Evolutionary conservation across 2,113 vertebrate genomes (phyloP).

Genomic region (Polypterus bichir): DNA sequence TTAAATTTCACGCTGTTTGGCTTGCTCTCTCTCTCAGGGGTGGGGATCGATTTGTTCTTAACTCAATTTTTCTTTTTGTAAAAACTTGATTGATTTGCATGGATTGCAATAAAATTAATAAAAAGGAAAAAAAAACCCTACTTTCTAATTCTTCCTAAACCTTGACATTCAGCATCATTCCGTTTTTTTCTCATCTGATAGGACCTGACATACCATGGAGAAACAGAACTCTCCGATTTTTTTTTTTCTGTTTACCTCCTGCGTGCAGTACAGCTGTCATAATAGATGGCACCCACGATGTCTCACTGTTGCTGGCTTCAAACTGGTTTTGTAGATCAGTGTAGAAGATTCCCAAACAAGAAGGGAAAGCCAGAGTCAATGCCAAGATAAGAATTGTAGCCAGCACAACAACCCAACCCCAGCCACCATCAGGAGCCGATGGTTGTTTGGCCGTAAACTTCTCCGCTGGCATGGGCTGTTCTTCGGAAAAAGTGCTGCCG

Average conservation of each 20-base stretch:
- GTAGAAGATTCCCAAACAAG: conserved; percentile 76
- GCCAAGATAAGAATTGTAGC: conserved; percentile 61
- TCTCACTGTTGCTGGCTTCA: conserved; percentile 72
- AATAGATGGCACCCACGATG: conserved; percentile 86
- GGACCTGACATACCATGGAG: too few species aligned
- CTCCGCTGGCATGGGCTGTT: background rate
- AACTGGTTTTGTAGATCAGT: conserved; percentile 75
- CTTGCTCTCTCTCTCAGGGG: too few species aligned
- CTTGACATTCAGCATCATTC: too few species aligned
- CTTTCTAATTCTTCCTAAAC: too few species aligned
- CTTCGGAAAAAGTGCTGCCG: background rate
- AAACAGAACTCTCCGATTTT: too few species aligned
- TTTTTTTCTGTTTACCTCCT: conserved; percentile 56
- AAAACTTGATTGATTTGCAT: too few species aligned
- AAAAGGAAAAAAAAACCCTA: too few species aligned
- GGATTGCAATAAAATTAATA: too few species aligned
- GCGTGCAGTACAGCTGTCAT: conserved; percentile 67
- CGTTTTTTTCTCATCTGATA: too few species aligned
- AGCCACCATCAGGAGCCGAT: conserved; percentile 55
- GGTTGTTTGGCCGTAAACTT: background rate
- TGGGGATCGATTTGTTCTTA: too few species aligned
- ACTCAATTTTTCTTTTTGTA: too few species aligned
- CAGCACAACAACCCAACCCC: conserved; percentile 79
- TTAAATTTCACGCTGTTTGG: too few species aligned
- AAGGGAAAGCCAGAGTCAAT: conserved; percentile 69